Conservation (phyloP, 2,797 vertebrate species). For the Chiloscyllium punctatum region DNA sequence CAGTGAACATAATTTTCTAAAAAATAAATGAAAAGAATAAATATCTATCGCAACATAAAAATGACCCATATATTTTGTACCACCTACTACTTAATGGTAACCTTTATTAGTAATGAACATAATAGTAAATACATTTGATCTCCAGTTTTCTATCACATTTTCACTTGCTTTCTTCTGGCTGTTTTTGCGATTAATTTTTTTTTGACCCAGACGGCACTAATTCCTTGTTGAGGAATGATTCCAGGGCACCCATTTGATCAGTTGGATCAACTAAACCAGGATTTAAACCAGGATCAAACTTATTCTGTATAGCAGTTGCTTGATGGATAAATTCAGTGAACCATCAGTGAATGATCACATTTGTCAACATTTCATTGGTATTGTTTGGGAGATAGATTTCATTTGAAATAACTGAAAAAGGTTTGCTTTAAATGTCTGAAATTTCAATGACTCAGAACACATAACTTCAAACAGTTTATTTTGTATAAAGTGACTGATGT, state of each 20-base stretch:
- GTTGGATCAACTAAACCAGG: not conserved
- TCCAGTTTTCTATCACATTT: not conserved
- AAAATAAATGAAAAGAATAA: conserved; percentile 16
- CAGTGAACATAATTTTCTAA: not conserved
- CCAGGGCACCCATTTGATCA: not conserved
- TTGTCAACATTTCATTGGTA: not conserved
- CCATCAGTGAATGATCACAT: not conserved
- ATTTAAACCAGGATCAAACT: not conserved
- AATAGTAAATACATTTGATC: not conserved
- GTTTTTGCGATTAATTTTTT: not conserved
- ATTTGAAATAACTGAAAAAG: not conserved
- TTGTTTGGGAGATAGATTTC: not conserved
- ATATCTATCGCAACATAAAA: not conserved
- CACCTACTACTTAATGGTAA: not conserved
- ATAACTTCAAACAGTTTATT: not conserved
- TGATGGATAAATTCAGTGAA: not conserved
- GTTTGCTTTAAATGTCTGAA: not conserved
- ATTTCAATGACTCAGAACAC: not conserved
- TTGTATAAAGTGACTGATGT: not conserved
- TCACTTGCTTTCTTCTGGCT: not conserved
- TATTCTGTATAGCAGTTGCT: not conserved
- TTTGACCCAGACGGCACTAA: not conserved
- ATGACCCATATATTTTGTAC: not conserved
- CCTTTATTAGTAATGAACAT: not conserved
- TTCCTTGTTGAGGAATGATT: not conserved